These are phyloP conservation scores for Triops longicaudatus DNA, from an alignment of 1,140 invertebrate species.

Conservation along the genomic window DNA sequence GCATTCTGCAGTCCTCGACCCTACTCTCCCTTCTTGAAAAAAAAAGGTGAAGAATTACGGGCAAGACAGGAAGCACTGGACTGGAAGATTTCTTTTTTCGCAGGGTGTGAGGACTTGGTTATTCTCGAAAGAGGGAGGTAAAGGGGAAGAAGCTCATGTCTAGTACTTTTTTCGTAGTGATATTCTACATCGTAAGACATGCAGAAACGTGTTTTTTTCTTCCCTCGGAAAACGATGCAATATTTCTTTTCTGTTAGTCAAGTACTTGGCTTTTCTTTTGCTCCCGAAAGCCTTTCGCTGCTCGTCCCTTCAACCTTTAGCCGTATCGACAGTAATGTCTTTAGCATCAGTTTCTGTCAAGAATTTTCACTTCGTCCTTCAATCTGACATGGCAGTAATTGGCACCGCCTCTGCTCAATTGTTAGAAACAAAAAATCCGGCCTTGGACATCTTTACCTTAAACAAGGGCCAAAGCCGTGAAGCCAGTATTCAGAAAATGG, in stretches of 20 bases:
- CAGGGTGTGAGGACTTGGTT: too few species aligned
- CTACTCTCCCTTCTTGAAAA: too few species aligned
- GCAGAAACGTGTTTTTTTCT: neutral
- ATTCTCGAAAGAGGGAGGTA: neutral
- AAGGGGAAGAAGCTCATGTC: neutral
- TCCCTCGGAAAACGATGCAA: neutral
- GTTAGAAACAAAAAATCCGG: neutral
- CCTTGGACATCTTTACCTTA: too few species aligned
- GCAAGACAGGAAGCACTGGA: neutral
- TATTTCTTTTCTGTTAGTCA: neutral
- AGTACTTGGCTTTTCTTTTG: too few species aligned
- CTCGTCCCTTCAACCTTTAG: neutral
- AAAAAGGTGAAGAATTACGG: neutral
- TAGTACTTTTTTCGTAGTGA: neutral
- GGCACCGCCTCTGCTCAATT: neutral
- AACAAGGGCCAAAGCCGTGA: neutral
- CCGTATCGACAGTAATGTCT: neutral
- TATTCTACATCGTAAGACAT: neutral
- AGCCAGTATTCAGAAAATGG: neutral
- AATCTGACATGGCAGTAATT: neutral
- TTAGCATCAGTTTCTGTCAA: neutral
- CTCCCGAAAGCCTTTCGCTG: neutral
- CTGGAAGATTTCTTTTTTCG: neutral
- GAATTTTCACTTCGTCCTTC: neutral
- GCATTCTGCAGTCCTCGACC: neutral